These are phyloP conservation scores for Lucilia sericata DNA, from an alignment of 1,140 invertebrate species.

Conservation along the genomic window DNA sequence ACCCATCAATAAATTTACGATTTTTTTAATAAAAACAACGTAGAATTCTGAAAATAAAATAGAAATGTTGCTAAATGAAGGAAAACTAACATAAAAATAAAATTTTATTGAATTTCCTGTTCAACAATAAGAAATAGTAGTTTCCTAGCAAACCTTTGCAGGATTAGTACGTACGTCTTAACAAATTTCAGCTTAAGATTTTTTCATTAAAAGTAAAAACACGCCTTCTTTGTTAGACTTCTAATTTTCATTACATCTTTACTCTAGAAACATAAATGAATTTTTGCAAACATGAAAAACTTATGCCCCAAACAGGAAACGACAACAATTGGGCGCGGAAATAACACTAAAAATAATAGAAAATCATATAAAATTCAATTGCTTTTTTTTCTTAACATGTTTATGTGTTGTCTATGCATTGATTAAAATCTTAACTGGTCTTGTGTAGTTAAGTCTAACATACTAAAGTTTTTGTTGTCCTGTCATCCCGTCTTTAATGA, in stretches of 20 bases:
- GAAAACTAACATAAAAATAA: constrained; percentile 27
- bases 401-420: not conserved
- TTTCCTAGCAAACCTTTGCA: not conserved
- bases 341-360: constrained; percentile 48
- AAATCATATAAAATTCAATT: constrained; percentile 22
- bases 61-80: not conserved
- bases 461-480: constrained; percentile 35
- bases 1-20: constrained; percentile 24
- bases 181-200: constrained; percentile 23
- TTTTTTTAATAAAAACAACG: not conserved
- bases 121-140: not conserved
- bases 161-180: constrained; percentile 18
- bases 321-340: constrained; percentile 48
- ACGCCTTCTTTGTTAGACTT: not conserved
- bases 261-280: not conserved
- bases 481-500: constrained; percentile 11
- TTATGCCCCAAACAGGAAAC: constrained; percentile 37
- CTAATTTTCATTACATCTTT: too few relatives aligned
- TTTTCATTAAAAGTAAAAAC: not conserved
- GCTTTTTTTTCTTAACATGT: not conserved
- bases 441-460: constrained; percentile 7
- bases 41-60: not conserved
- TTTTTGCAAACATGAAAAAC: constrained; percentile 26
- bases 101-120: constrained; percentile 38
- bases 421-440: constrained; percentile 32